phyloP scores from a whole-genome alignment of 2,797 vertebrate species.

The Notamacropus eugenii region DNA sequence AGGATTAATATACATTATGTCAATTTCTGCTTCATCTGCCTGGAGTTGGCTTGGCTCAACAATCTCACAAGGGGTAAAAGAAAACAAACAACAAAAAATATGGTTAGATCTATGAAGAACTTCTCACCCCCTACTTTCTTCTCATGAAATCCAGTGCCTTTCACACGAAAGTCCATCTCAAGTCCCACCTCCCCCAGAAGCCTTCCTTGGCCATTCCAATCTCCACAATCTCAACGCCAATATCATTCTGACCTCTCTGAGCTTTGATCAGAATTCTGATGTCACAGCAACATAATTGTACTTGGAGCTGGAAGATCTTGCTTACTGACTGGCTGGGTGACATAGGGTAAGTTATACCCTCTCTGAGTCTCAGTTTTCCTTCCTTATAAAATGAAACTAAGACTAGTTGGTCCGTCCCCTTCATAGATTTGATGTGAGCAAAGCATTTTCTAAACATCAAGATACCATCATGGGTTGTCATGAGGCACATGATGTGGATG shows the following conservation, averaged over 20 bases:
- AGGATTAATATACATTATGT: background rate
- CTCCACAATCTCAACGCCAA: background rate
- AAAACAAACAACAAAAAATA: background rate
- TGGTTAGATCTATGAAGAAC: accelerated
- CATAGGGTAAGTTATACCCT: background rate
- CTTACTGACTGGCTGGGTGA: background rate
- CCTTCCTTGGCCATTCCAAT: background rate
- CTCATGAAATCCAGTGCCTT: background rate
- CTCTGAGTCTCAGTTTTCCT: background rate
- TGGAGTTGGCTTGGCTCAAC: conserved; percentile 36
- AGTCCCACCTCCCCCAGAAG: background rate
- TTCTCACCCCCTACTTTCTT: background rate
- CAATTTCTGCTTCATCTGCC: background rate
- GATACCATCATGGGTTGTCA: background rate
- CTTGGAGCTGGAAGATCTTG: background rate
- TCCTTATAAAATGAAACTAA: background rate
- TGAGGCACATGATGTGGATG: background rate
- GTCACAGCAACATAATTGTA: background rate
- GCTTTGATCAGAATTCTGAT: background rate
- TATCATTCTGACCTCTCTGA: background rate
- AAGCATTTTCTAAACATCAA: background rate
- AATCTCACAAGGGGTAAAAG: background rate
- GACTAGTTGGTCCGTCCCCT: background rate
- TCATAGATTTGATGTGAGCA: background rate
- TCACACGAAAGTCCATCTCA: background rate